Evolutionary conservation across 2,888 invertebrate genomes (phyloP).

Genomic region (Rugalucina vietnamica): DNA sequence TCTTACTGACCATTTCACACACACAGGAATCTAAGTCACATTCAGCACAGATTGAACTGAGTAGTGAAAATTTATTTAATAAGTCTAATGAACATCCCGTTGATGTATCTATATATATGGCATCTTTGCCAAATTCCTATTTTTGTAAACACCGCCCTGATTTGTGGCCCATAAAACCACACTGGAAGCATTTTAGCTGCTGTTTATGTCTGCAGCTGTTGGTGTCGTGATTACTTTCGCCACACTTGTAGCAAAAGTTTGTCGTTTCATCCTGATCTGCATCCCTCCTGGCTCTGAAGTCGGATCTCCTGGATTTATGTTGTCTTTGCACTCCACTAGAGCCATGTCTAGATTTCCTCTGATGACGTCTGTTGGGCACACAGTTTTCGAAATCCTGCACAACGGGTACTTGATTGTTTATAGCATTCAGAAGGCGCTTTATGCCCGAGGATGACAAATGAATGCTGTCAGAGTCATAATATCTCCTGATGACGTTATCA

Average conservation of each 20-base stretch:
- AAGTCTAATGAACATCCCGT: background rate
- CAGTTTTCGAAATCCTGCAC: background rate
- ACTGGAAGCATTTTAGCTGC: background rate
- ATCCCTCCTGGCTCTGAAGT: too few relatives aligned
- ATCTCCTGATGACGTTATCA: background rate
- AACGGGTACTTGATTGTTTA: background rate
- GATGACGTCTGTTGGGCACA: background rate
- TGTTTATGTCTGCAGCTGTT: background rate
- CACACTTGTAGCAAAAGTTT: background rate
- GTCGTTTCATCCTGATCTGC: background rate
- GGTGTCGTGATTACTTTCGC: background rate
- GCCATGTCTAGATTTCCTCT: too few relatives aligned
- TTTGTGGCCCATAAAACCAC: background rate
- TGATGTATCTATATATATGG: background rate
- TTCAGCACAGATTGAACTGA: background rate
- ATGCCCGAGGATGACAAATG: background rate
- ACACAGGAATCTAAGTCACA: background rate
- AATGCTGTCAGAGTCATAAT: background rate
- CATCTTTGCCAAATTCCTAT: conserved; percentile 5
- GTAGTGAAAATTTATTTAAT: background rate
- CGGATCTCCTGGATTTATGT: too few relatives aligned
- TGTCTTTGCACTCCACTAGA: too few relatives aligned
- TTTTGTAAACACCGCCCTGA: background rate
- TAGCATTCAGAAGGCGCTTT: background rate
- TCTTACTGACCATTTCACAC: background rate